Base-by-base conservation (phyloP, 2,888 invertebrate genomes). In the Cordilura impudica region DNA sequence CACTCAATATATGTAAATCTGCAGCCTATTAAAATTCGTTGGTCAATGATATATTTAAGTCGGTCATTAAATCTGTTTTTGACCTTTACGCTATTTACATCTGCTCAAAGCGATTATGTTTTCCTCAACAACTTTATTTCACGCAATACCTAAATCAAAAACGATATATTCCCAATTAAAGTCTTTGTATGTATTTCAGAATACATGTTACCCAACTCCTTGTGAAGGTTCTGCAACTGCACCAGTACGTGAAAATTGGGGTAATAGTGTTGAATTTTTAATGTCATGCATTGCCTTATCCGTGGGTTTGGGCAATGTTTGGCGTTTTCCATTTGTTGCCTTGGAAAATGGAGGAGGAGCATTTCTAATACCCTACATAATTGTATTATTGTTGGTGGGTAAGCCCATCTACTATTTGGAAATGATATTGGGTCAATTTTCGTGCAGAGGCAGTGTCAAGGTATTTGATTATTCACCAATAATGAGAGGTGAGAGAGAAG, bases 331-430 rank as follows among this genome's bases (percentile, higher is more conserved):
- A 0, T 93, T 92, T 84, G 91, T 92, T 0, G 93, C 93, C 0
- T 91, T 93, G 80, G 91, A 93, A 82, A 93, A 94, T 84, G 94
- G 93, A 0, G 93, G 93, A 0, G 93, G 93, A 1, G 93, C 93
- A 1, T 93, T 93, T 82, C 87, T 93, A 0, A 92, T 93, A 74
- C 94, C 94, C 0, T 94, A 94, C 82, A 86, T 94, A 26, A 91
- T 93, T 21, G 91, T 93, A 1, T 87, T 94, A n/a, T 85, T 93
- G 10, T 84, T 94, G 39, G 92, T 94, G 31, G 94, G 94, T 2
- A 91, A 93, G 81, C 94, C 94, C 0, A 90, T 95, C 70, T 94
- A 95, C 84, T 94, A 93, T 83, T 88, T 95, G 89, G 95, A 95
- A 89, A 92, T 94, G 90, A 88, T 93, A 5, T 86, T 95, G 35